These are phyloP conservation scores for Drosophila bipectinata DNA, from an alignment of 1,140 invertebrate genomes.

Conservation along the genomic window DNA sequence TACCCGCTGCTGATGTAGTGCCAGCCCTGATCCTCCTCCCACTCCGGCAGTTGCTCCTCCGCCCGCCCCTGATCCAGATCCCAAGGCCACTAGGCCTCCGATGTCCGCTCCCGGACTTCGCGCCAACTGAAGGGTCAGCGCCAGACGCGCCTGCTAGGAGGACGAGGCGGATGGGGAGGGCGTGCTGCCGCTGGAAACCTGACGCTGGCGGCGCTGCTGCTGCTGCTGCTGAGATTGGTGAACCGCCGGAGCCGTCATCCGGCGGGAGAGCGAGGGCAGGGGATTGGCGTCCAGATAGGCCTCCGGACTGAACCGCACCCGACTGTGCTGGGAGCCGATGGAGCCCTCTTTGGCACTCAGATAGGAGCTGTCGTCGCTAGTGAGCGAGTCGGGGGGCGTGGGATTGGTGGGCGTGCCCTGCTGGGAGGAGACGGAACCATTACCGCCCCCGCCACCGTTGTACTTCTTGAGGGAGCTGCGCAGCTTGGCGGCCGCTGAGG, in stretches of 20 bases:
- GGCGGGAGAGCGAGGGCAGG: conserved; percentile 47
- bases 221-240: conserved; percentile 40
- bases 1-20: conserved; percentile 60
- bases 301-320: conserved; percentile 92
- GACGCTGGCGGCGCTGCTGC: conserved; percentile 58
- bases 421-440: conserved; percentile 68
- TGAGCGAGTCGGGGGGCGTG: conserved; percentile 92
- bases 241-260: conserved; percentile 61
- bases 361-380: conserved; percentile 93
- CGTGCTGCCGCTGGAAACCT: conserved; percentile 63
- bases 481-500: background rate
- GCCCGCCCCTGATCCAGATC: background rate
- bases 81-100: conserved; percentile 6
- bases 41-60: conserved; percentile 8
- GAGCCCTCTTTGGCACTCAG: conserved; percentile 91
- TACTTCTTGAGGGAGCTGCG: conserved; percentile 5
- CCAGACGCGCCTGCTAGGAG: conserved; percentile 78
- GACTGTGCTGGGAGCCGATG: conserved; percentile 86
- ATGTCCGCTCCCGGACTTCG: conserved; percentile 78
- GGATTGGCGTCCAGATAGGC: conserved; percentile 85
- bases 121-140: conserved; percentile 76
- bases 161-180: conserved; percentile 75
- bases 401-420: conserved; percentile 91
- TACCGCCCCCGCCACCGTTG: conserved; percentile 24
- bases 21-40: conserved; percentile 34